phyloP scores from a whole-genome alignment of 2,797 vertebrate species.

The Lithobates pipiens region DNA sequence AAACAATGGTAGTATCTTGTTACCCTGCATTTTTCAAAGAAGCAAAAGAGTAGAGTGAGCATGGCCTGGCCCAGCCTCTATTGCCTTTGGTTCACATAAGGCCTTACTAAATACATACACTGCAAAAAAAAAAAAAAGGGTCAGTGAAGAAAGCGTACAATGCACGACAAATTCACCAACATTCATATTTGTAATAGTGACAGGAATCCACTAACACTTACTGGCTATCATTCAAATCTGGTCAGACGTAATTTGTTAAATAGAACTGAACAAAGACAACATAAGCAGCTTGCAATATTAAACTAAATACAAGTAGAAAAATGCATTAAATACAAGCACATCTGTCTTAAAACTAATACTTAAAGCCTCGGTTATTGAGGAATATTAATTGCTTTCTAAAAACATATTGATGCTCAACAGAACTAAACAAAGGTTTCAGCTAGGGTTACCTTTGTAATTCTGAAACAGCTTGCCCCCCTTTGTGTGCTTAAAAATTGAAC shows the following conservation, averaged over 20 bases:
- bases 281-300: conserved; percentile 11
- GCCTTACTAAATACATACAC: conserved; percentile 25
- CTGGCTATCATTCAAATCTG: conserved; percentile 11
- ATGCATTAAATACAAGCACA: conserved; percentile 10
- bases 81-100: conserved; percentile 44
- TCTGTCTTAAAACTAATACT: conserved; percentile 17
- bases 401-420: conserved; percentile 17
- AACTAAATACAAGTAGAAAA: conserved; percentile 24
- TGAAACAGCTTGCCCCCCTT: conserved; percentile 27
- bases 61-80: not conserved
- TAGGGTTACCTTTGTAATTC: not conserved
- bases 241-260: not conserved
- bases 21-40: not conserved
- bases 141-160: not conserved
- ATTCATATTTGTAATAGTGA: conserved; percentile 14
- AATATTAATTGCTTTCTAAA: not conserved
- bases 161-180: not conserved
- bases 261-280: not conserved
- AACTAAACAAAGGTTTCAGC: not conserved
- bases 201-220: not conserved
- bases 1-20: not conserved
- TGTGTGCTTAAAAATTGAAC: conserved; percentile 47
- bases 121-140: conserved; percentile 10
- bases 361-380: not conserved
- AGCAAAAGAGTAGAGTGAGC: not conserved